These are phyloP conservation scores for Stenopsyche tienmushanensis DNA, from an alignment of 1,140 invertebrate genomes.

Conservation along the genomic window DNA sequence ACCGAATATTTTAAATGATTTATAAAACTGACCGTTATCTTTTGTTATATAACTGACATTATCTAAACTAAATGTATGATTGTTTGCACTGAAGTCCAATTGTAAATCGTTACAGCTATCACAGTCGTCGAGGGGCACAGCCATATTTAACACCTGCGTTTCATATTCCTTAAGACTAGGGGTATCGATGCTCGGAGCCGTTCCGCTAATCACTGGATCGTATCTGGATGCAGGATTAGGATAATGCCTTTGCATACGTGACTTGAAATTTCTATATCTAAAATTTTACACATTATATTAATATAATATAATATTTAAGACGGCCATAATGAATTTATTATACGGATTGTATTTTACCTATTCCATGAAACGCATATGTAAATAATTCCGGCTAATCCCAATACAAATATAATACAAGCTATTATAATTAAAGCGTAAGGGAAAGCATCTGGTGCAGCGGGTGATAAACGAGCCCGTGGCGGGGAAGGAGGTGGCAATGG, in stretches of 20 bases:
- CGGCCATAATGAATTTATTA: neutral
- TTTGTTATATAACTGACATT: constrained; percentile 84
- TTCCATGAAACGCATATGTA: constrained; percentile 93
- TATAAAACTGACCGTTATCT: constrained; percentile 61
- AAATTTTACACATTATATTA: constrained; percentile 36
- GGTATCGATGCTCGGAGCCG: constrained; percentile 51
- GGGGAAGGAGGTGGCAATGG: constrained; percentile 54
- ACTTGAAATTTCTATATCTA: constrained; percentile 79
- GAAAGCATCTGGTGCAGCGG: constrained; percentile 64
- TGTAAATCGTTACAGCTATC: constrained; percentile 69
- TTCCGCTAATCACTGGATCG: constrained; percentile 76
- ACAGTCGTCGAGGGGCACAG: constrained; percentile 77
- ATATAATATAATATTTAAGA: constrained; percentile 4
- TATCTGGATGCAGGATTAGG: constrained; percentile 60
- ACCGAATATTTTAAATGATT: neutral
- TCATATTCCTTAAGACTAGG: constrained; percentile 76
- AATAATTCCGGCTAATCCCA: constrained; percentile 82
- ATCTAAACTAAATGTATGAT: constrained; percentile 82
- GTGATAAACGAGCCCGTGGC: constrained; percentile 43
- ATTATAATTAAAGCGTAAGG: constrained; percentile 85
- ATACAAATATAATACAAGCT: constrained; percentile 81
- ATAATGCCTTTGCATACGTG: constrained; percentile 64
- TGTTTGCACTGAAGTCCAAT: constrained; percentile 82
- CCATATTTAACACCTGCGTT: constrained; percentile 88
- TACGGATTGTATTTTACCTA: constrained; percentile 62